Percentiles rank a stretch among this genome's conserved stretches.
These are phyloP conservation scores for Zelleria hepariella DNA, from an alignment of 2,888 invertebrate genomes.

Conservation along the genomic window DNA sequence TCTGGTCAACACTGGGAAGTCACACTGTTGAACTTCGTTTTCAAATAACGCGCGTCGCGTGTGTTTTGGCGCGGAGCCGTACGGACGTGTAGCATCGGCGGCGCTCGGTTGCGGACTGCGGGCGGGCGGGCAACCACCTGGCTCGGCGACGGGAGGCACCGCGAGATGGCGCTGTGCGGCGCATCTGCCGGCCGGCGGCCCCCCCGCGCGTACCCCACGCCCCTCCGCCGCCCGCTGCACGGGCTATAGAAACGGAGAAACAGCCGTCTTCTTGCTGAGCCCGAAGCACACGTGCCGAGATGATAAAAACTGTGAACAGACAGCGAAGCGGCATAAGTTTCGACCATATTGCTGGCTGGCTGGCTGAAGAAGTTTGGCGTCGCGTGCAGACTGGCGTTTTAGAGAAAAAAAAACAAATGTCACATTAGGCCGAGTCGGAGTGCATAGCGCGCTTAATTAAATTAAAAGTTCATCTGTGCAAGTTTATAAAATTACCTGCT, in stretches of 20 bases:
- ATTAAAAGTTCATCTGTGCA: too few relatives aligned
- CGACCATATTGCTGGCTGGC: background rate
- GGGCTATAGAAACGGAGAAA: slow-evolving; percentile 58
- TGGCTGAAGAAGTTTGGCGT: slow-evolving; percentile 5
- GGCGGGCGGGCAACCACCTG: slow-evolving; percentile 47
- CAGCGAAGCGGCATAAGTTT: slow-evolving; percentile 1
- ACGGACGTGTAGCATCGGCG: slow-evolving; percentile 49
- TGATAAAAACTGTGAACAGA: background rate
- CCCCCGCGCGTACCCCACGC: slow-evolving; percentile 23
- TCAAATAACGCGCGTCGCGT: slow-evolving; percentile 67
- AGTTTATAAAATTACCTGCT: too few relatives aligned
- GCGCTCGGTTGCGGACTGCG: slow-evolving; percentile 67
- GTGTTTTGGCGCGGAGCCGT: slow-evolving; percentile 42
- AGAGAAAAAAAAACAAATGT: background rate
- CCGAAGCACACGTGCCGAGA: slow-evolving; percentile 6
- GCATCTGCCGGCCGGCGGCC: slow-evolving; percentile 53
- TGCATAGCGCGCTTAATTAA: too few relatives aligned
- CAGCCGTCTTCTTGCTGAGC: slow-evolving; percentile 45
- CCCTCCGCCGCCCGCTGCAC: slow-evolving; percentile 31
- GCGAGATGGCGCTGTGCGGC: slow-evolving; percentile 68
- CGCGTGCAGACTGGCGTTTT: slow-evolving; percentile 2
- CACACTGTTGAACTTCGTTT: slow-evolving; percentile 63
- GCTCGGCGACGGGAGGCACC: slow-evolving; percentile 32
- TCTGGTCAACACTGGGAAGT: slow-evolving; percentile 64
- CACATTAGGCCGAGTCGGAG: too few relatives aligned